Evolutionary conservation across 2,888 invertebrate genomes (phyloP).

Genomic region (Drosophila nr. medialis): DNA sequence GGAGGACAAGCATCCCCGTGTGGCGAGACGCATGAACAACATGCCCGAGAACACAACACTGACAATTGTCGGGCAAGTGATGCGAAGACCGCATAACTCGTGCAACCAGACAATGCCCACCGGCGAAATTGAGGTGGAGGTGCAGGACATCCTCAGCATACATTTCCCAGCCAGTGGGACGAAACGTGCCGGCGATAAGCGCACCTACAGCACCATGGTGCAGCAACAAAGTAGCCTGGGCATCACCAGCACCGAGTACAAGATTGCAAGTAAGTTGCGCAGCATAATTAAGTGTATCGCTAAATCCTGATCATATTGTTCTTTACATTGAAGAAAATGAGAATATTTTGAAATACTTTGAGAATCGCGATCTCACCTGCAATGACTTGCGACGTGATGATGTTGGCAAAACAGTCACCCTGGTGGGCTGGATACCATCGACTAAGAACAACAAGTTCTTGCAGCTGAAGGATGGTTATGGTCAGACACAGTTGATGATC

Average conservation of each 20-base stretch:
- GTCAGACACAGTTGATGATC: slow-evolving; percentile 84
- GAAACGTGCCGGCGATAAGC: slow-evolving; percentile 81
- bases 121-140: slow-evolving; percentile 85
- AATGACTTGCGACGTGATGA: slow-evolving; percentile 83
- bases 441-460: slow-evolving; percentile 83
- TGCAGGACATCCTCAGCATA: slow-evolving; percentile 83
- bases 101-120: slow-evolving; percentile 85
- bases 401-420: slow-evolving; percentile 81
- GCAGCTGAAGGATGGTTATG: slow-evolving; percentile 85
- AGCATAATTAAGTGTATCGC: background rate
- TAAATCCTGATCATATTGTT: background rate
- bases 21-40: slow-evolving; percentile 83
- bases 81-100: slow-evolving; percentile 81
- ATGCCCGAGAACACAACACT: slow-evolving; percentile 84
- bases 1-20: slow-evolving; percentile 83
- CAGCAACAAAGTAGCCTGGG: slow-evolving; percentile 74
- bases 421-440: slow-evolving; percentile 85
- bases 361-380: slow-evolving; percentile 84
- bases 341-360: slow-evolving; percentile 84
- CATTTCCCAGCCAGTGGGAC: slow-evolving; percentile 69
- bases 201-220: slow-evolving; percentile 83
- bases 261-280: slow-evolving; percentile 82
- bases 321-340: slow-evolving; percentile 73
- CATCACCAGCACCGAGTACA: slow-evolving; percentile 85
- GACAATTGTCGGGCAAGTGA: slow-evolving; percentile 83